Base-by-base conservation (phyloP, 2,797 vertebrate species). In the Characodon lateralis region DNA sequence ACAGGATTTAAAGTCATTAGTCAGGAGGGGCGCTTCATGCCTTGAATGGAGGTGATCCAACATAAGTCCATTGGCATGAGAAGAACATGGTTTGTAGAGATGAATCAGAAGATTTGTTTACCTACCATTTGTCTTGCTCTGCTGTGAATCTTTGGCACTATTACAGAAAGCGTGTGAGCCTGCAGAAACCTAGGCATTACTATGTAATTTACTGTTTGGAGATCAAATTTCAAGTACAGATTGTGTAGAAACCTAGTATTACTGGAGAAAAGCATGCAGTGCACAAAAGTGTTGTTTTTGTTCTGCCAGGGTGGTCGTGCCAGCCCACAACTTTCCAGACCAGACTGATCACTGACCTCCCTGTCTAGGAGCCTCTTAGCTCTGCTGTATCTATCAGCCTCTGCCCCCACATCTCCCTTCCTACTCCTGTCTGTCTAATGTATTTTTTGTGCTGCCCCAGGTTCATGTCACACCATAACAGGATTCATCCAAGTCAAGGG, bases 391-490 rank as follows among this genome's bases (percentile, higher is more conserved):
- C 35, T 35, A 10, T 53, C 79, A 79, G 69, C 39, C 46, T 26
- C 66, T 31, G 26, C 73, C 24, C 22, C 3, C 24, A 41, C 63
- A 50, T 46, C 48, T 55, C 72, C 3, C 2, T 55, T 26, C 14
- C 74, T 71, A 39, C 8, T 63, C 71, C 72, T 50, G 58, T 76
- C 86, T 85, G 77, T 79, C 80, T 84, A n/a, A 59, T 72, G 63
- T 53, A 13, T 73, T 79, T 46, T n/a, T 55, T 79, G 59, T 74
- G 74, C 72, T 0, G 87, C 91, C 89, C 74, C 78, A 63, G 88
- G 90, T 92, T 83, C 83, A 74, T 13, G 84, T 91, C 88, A 92
- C 85, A 89, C 83, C 85, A 86, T 89, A 92, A 92, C 79, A 83
- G 85, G 90, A 89, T 92, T 90, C 76, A 82, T 89, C 78, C 83